A percentile compares a stretch with the other conserved stretches of the same genome.
These are phyloP conservation scores for Antennarius maculatus DNA, from an alignment of 2,797 vertebrate species.

Conservation along the genomic window DNA sequence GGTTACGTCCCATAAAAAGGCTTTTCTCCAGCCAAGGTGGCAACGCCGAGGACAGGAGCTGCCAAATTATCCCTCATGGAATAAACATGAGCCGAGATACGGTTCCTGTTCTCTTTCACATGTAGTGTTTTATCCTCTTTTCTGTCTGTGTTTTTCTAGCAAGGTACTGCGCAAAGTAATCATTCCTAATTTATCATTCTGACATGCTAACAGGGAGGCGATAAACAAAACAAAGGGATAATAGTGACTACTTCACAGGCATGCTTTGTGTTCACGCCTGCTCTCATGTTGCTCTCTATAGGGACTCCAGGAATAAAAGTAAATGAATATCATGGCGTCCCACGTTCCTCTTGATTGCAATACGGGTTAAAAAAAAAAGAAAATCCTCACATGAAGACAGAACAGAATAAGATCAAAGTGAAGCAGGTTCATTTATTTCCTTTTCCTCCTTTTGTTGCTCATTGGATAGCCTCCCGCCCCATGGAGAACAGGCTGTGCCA, in stretches of 20 bases:
- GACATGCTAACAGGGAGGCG: conserved; percentile 64
- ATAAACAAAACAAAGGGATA: conserved; percentile 63
- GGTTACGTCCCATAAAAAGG: conserved; percentile 33
- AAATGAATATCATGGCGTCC: conserved; percentile 31
- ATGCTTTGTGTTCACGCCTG: conserved; percentile 6
- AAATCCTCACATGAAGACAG: conserved; percentile 11
- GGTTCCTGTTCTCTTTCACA: conserved; percentile 41
- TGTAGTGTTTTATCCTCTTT: conserved; percentile 25
- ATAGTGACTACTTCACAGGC: conserved; percentile 43
- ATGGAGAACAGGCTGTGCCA: conserved; percentile 87
- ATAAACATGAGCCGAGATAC: conserved; percentile 56
- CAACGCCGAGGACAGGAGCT: conserved; percentile 8
- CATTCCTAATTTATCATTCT: conserved; percentile 72
- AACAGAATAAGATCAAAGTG: conserved; percentile 32
- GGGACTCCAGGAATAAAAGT: conserved; percentile 50
- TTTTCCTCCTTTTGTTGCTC: conserved; percentile 17
- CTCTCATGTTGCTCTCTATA: conserved; percentile 32
- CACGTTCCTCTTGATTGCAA: conserved; percentile 20
- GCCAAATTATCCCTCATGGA: conserved; percentile 56
- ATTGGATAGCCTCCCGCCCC: conserved; percentile 86
- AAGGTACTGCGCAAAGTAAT: conserved; percentile 54
- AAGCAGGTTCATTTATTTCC: conserved; percentile 1
- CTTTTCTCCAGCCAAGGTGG: conserved; percentile 46
- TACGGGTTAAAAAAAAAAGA: conserved; percentile 18
- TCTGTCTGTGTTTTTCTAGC: conserved; percentile 37